Conservation (phyloP, 2,113 vertebrate species). For the Microcebus jonahi region DNA sequence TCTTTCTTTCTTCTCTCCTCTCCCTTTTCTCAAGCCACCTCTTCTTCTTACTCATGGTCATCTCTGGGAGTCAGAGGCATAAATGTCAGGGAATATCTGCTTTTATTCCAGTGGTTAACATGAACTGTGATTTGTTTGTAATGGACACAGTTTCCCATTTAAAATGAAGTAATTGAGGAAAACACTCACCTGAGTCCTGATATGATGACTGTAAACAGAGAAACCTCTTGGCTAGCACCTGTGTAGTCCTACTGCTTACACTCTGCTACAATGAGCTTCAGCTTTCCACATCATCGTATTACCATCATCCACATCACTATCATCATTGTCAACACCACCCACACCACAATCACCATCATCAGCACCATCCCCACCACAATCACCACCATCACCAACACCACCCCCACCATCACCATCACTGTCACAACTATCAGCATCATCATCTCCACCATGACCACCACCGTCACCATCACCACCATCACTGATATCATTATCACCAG, state of each 20-base stretch:
- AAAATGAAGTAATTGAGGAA: not conserved
- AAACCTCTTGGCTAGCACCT: not conserved
- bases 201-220: not conserved
- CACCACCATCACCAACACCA: not conserved
- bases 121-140: not conserved
- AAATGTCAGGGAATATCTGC: not conserved
- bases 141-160: not conserved
- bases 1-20: no score
- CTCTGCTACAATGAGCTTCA: not conserved
- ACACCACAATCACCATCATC: not conserved
- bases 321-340: not conserved
- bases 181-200: not conserved
- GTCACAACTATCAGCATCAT: not conserved
- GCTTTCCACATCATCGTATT: not conserved
- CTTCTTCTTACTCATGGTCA: not conserved
- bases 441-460: not conserved
- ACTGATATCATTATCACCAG: not conserved
- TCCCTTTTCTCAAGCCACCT: not conserved
- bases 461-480: not conserved
- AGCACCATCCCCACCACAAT: rapidly evolving
- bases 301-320: not conserved
- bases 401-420: rapidly evolving
- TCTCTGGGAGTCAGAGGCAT: not conserved
- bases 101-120: not conserved
- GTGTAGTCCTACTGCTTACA: not conserved